A percentile compares a stretch with the other conserved stretches of the same genome.
phyloP scores from a whole-genome alignment of 2,888 invertebrate species.

The Toxonevra muliebris region DNA sequence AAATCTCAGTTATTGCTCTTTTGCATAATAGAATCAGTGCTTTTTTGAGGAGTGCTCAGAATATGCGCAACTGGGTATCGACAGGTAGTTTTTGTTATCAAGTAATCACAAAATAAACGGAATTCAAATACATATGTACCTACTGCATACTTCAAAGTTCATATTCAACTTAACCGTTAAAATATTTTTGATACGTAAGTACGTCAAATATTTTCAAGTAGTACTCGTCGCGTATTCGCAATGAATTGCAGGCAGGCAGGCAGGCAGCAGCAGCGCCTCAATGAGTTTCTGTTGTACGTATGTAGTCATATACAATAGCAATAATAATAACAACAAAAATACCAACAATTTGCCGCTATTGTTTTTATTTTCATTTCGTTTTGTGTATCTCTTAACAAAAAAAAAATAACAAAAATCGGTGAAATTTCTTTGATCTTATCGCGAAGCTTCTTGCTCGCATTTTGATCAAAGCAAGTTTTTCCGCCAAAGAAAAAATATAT shows the following conservation, averaged over 20 bases:
- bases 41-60: no score
- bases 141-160: no score
- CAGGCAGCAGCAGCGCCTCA: neutral
- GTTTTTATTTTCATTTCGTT: constrained; percentile 32
- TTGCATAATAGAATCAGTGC: no score
- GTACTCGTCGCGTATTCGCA: constrained; percentile 12
- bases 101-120: no score
- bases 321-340: constrained; percentile 37
- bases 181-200: neutral
- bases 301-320: constrained; percentile 36
- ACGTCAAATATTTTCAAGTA: neutral
- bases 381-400: constrained; percentile 22
- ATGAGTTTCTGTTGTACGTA: constrained; percentile 26
- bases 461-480: constrained; percentile 67
- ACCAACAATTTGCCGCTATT: constrained; percentile 36
- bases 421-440: constrained; percentile 65
- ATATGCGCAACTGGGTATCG: no score
- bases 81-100: no score
- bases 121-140: no score
- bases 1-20: no score
- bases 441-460: constrained; percentile 66
- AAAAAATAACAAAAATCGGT: constrained; percentile 50
- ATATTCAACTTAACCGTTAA: no score
- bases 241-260: constrained; percentile 4
- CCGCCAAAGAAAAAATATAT: constrained; percentile 61